A percentile compares a stretch with the other conserved stretches of the same genome.
These are phyloP conservation scores for Drosophila pseudoobscura DNA, from an alignment of 1,140 invertebrate species.

Conservation along the genomic window DNA sequence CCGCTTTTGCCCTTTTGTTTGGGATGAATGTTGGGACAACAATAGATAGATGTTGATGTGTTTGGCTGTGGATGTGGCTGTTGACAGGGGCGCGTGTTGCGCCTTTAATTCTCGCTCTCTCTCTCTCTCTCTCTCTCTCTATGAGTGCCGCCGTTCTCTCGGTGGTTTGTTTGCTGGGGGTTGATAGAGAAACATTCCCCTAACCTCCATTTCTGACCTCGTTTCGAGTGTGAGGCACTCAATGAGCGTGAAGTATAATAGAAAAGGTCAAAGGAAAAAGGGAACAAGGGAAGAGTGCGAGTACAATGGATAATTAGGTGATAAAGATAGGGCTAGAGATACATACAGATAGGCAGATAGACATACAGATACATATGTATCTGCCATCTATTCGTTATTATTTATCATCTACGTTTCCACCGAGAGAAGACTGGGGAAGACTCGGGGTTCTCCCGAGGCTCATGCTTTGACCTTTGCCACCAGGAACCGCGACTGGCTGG, in stretches of 20 bases:
- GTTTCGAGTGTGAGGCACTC: slow-evolving; percentile 46
- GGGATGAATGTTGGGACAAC: slow-evolving; percentile 9
- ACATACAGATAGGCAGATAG: background rate
- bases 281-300: background rate
- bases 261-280: slow-evolving; percentile 31
- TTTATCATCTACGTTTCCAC: slow-evolving; percentile 31
- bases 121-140: background rate
- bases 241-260: slow-evolving; percentile 17
- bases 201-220: slow-evolving; percentile 8
- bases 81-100: slow-evolving; percentile 41
- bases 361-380: slow-evolving; percentile 6
- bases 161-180: slow-evolving; percentile 33
- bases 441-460: slow-evolving; percentile 36
- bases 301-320: slow-evolving; percentile 63
- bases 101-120: slow-evolving; percentile 2
- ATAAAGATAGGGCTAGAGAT: slow-evolving; percentile 32
- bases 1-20: slow-evolving; percentile 37
- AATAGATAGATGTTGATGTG: slow-evolving; percentile 28
- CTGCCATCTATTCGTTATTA: slow-evolving; percentile 23
- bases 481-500: slow-evolving; percentile 30
- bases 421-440: too few species aligned
- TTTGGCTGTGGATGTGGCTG: background rate
- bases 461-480: slow-evolving; percentile 56
- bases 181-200: slow-evolving; percentile 37
- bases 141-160: background rate